Evolutionary conservation across 2,888 invertebrate species (phyloP), one percentile per base, ranked within the genome.

Genomic region (Drosophila atroscutellata): DNA sequence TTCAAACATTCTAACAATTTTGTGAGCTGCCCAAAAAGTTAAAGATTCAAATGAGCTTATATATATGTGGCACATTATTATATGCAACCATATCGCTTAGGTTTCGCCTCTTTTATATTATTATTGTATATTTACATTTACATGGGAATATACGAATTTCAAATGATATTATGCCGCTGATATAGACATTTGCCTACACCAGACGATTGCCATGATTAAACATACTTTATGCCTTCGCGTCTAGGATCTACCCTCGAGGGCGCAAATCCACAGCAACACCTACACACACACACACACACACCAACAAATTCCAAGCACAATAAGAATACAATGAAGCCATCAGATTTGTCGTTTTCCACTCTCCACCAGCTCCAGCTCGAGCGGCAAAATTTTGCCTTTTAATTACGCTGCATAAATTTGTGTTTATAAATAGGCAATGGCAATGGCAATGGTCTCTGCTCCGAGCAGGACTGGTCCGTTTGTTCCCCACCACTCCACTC

Each of bases 361-460:
- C 47, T 60, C 45, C 73, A 54, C 59, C 54, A 18, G 13, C 49
- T 56, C 57, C 54, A 54, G 28, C 56, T 69, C 51, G 55, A 52
- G 49, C 58, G 67, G 69, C 59, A 75, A 74, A 89, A 88, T 89
- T 89, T 86, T 89, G 87, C 89, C 88, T 89, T 89, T 89, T 89
- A 89, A 89, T 89, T 89, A 87, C 86, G 88, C 89, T 86, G 89
- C 89, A 89, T 89, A 89, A 89, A 89, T 89, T 89, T 89, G 88
- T 85, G 88, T 85, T 80, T 78, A 85, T 89, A 88, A 89, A 89
- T 88, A 88, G 84, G 86, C 78, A 81, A 75, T 74, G 68, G 72
- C 74, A 60, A 37, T 61, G 72, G 60, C 49, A 34, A 30, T 62
- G 55, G 56, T 26, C 37, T 56, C 47, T 52, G 45, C 45, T 39